Evolutionary conservation across 2,888 invertebrate species (phyloP).

Genomic region (Hirtodrosophila duncani): DNA sequence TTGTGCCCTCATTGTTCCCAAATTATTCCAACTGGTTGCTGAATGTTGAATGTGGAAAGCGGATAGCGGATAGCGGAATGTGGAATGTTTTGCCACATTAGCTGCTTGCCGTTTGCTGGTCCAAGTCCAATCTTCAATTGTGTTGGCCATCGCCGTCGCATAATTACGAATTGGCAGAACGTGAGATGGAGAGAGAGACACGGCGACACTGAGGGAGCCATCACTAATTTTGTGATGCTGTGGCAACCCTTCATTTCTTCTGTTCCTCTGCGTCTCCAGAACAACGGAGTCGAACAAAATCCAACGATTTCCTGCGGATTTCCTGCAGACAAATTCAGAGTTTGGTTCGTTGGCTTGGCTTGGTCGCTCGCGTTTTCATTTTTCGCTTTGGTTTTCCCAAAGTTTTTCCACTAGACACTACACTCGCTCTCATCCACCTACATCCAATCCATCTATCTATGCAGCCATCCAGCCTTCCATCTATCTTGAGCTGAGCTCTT

Average conservation of each 20-base stretch:
- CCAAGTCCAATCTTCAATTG: constrained; percentile 62
- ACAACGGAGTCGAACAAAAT: constrained; percentile 40
- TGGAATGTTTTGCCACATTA: constrained; percentile 66
- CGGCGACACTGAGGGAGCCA: not conserved
- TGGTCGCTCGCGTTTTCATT: too few species aligned
- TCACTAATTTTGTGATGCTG: constrained; percentile 13
- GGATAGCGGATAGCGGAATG: too few species aligned
- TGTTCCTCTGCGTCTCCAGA: too few species aligned
- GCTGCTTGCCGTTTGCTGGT: constrained; percentile 67
- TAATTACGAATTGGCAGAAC: constrained; percentile 57
- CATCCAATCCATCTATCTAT: constrained; percentile 1
- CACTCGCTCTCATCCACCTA: too few species aligned
- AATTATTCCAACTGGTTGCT: constrained; percentile 15
- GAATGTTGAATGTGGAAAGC: too few species aligned
- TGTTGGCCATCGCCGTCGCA: constrained; percentile 41
- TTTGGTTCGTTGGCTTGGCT: constrained; percentile 53
- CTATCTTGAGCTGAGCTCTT: constrained; percentile 36
- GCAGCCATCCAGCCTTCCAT: constrained; percentile 15
- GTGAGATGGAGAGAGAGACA: constrained; percentile 43
- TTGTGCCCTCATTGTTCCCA: constrained; percentile 26
- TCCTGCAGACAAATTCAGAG: constrained; percentile 68
- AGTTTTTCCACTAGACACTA: constrained; percentile 29
- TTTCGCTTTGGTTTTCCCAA: constrained; percentile 26
- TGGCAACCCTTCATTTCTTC: constrained; percentile 55
- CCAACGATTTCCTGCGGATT: constrained; percentile 71